Evolutionary conservation across 2,888 invertebrate species (phyloP).

Genomic region (Drosophila macrospina): DNA sequence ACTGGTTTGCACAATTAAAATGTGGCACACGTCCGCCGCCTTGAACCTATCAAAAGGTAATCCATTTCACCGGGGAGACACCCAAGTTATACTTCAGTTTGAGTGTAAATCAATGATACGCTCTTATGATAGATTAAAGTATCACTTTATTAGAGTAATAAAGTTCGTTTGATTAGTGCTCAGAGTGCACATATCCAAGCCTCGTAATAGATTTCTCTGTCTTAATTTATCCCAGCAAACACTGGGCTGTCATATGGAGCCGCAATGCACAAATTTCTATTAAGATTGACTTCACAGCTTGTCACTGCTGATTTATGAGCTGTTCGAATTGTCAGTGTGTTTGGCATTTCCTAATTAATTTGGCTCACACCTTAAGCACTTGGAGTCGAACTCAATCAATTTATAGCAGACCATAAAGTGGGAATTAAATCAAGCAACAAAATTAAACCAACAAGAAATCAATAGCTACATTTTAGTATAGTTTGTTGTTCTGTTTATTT

Average conservation of each 20-base stretch:
- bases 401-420: constrained; percentile 2
- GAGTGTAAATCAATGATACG: too few species aligned
- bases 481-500: constrained; percentile 25
- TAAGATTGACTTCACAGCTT: background rate
- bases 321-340: constrained; percentile 2
- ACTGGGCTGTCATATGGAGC: background rate
- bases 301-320: constrained; percentile 15
- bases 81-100: background rate
- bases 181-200: too few species aligned
- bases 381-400: constrained; percentile 19
- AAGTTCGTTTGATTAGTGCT: too few species aligned
- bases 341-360: constrained; percentile 9
- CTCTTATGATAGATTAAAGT: too few species aligned
- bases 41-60: background rate
- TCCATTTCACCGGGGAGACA: background rate
- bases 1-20: constrained; percentile 11
- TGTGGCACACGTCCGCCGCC: constrained; percentile 5
- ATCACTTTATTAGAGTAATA: too few species aligned
- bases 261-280: background rate
- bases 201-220: too few species aligned
- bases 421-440: constrained; percentile 7
- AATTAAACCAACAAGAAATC: background rate
- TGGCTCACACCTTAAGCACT: background rate
- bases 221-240: background rate
- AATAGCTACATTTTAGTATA: background rate